Conservation (phyloP, 53 echinoderm and acorn worm species). For the Paracentrotus lividus region DNA sequence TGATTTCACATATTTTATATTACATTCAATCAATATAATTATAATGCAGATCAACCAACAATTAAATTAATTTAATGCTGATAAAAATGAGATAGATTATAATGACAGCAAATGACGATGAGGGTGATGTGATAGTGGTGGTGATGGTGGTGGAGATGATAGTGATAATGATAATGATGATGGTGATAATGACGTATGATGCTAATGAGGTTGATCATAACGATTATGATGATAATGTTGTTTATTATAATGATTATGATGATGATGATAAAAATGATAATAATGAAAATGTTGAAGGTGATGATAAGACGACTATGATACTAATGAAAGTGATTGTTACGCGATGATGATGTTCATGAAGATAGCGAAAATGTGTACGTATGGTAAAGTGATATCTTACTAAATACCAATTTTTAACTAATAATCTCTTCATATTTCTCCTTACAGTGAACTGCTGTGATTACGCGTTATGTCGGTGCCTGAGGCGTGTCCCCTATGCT, state of each 20-base stretch:
- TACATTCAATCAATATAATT: neutral
- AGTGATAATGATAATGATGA: neutral
- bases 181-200: neutral
- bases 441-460: slow-evolving; percentile 82
- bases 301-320: slow-evolving; percentile 30
- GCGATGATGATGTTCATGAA: slow-evolving; percentile 13
- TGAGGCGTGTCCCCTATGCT: slow-evolving; percentile 90
- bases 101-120: neutral
- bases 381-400: too few species aligned
- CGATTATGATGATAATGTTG: slow-evolving; percentile 29
- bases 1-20: too few species aligned
- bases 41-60: neutral
- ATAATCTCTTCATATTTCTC: neutral
- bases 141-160: neutral
- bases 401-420: neutral
- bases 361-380: neutral
- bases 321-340: neutral
- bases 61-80: neutral
- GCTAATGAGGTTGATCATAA: neutral
- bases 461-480: slow-evolving; percentile 86
- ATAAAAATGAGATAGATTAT: neutral
- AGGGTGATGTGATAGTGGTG: neutral
- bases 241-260: neutral
- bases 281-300: neutral
- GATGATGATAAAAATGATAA: neutral